Evolutionary conservation across 1,140 invertebrate genomes (phyloP), one percentile per base, ranked within the genome.

Genomic region (Eubasilissa regina): DNA sequence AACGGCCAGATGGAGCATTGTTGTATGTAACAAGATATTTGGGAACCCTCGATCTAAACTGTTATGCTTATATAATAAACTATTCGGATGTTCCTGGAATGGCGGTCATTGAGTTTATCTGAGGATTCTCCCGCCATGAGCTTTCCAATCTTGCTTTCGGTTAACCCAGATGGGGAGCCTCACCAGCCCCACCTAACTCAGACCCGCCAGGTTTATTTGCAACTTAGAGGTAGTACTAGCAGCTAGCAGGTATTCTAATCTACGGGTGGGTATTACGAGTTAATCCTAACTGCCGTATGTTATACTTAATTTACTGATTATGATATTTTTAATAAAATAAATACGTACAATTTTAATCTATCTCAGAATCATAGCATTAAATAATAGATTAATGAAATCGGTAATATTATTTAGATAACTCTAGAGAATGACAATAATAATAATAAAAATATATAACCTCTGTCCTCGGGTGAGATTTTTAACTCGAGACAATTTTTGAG

Each of bases 91-190:
- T 66, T 51, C 12, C 68, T 73, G 21, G 68, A 73, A 73, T 35
- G 56, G 12, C 44, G 53, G 77, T 72, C 77, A 78, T 70, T 78
- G 53, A 68, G 77, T 78, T 78, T 78, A 78, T 78, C 77, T 78
- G 43, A 47, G 58, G 13, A 77, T 17, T 25, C 35, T 48, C 47
- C 56, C 56, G 56, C 75, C 9, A 53, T 35, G 48, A 73, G 68
- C 68, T 73, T 73, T 73, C 68, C 68, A 73, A 73, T 73, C 68
- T 73, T 53, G 51, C 47, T 45, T 25, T 48, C 25, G 68, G 68
- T 73, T 73, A 53, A 73, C 48, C 68, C 12, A 55, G 64, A 68
- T 47, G 48, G 48, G n/a, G 48, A 51, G 15, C 64, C 64, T 68
- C 19, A 17, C 64, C 21, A 17, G 19, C 6, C 43, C 44, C 11